Percentiles rank a stretch among this genome's conserved stretches.
Evolutionary conservation across 2,797 vertebrate genomes (phyloP).

Genomic region (Acanthis flammea): DNA sequence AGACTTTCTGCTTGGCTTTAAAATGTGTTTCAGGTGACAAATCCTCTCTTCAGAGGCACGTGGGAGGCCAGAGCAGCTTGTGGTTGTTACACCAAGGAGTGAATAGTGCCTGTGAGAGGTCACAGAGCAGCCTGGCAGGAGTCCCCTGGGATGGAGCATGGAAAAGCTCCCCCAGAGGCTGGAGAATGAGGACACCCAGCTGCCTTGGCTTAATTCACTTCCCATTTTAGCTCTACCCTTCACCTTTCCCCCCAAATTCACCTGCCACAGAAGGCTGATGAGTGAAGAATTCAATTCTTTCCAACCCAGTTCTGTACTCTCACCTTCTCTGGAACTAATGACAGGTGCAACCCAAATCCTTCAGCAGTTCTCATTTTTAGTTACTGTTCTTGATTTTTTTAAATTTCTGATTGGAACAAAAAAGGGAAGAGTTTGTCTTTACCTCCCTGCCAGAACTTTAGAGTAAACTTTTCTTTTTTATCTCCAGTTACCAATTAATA

Average conservation of each 20-base stretch:
- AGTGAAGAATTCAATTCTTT: neutral
- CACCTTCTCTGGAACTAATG: neutral
- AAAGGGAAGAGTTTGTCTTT: neutral
- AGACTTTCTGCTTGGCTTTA: neutral
- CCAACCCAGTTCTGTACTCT: neutral
- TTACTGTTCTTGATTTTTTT: neutral
- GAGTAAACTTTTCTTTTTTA: neutral
- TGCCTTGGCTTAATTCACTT: neutral
- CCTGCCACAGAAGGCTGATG: neutral
- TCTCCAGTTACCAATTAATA: neutral
- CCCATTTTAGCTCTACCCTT: constrained; percentile 28
- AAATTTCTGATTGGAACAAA: neutral
- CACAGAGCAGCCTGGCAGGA: neutral
- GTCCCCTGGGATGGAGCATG: neutral
- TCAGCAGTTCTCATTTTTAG: neutral
- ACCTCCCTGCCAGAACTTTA: neutral
- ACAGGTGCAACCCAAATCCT: neutral
- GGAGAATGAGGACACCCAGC: constrained; percentile 1
- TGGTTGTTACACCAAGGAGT: neutral
- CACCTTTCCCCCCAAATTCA: neutral
- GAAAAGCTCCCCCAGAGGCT: neutral
- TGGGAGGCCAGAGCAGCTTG: neutral
- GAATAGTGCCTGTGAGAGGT: neutral
- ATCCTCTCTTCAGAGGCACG: neutral
- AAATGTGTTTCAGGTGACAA: rapidly evolving